Percentiles rank a stretch among this genome's conserved stretches.
Evolutionary conservation across 2,888 invertebrate species (phyloP).

Genomic region (Drosophila parthenogenetica): DNA sequence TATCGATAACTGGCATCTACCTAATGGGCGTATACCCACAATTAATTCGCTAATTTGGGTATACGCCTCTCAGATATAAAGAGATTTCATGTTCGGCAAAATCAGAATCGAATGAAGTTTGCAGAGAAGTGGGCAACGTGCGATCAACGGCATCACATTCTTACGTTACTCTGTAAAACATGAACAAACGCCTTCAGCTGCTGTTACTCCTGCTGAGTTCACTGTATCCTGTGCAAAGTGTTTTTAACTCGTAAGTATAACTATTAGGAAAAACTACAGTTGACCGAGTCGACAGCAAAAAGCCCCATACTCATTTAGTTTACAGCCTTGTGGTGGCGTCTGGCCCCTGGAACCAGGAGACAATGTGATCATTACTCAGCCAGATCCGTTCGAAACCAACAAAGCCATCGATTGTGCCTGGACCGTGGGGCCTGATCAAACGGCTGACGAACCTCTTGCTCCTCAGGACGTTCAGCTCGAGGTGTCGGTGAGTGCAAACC

Average conservation of each 20-base stretch:
- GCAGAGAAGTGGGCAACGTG: no score
- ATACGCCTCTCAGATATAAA: no score
- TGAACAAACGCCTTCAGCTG: conserved; percentile 26
- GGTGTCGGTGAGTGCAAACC: conserved; percentile 86
- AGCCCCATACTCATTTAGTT: no score
- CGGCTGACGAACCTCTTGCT: conserved; percentile 44
- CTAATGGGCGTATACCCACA: no score
- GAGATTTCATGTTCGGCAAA: no score
- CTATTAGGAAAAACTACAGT: no score
- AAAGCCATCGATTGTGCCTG: conserved; percentile 90
- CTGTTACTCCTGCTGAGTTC: conserved; percentile 19
- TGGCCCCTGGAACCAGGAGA: conserved; percentile 81
- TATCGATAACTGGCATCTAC: no score
- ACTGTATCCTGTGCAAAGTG: conserved; percentile 40
- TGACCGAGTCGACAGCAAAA: no score
- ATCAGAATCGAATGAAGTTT: no score
- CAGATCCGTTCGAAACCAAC: conserved; percentile 52
- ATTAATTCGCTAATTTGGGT: no score
- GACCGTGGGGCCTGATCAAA: conserved; percentile 85
- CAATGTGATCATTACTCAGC: conserved; percentile 82
- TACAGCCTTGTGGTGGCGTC: conserved; percentile 90
- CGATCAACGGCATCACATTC: no score
- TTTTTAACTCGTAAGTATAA: conserved; percentile 70
- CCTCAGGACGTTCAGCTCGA: conserved; percentile 83
- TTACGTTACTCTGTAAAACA: no score